Base-by-base conservation (phyloP, 2,888 invertebrate genomes). In the Liopterus haemorrhoidalis region DNA sequence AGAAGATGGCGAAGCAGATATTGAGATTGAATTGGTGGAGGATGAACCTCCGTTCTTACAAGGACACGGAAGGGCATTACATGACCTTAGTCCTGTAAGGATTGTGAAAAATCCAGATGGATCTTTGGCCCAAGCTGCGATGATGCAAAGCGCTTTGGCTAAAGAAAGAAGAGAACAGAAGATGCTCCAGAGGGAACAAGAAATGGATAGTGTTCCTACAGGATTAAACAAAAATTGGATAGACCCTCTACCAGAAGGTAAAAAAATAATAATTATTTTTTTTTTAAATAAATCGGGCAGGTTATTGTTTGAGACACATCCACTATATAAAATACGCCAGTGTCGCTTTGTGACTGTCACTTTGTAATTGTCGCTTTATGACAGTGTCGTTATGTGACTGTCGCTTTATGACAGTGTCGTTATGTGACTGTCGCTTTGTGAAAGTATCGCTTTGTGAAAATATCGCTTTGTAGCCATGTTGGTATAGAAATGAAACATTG, bases 101-200 rank as follows among this genome's bases (percentile, higher is more conserved):
- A 96, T 97, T 53, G 93, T 97, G 0, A 96, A 96, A 72, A 99
- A 99, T 74, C 99, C 99, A 0, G 99, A 99, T 66, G 99, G 99
- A 0, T 96, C 96, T 0, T 69, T 99, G 15, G 97, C 97, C 0
- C 99, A 99, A 67, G 95, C 99, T 0, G 99, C 99, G 0, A 95
- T 99, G 92, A 99, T 95, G 95, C 99, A 99, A 67, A 91, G 90
- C 8, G 99, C 99, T 0, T 66, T 99, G 30, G 90, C 97, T 0
- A 99, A 99, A 62, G 99, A 99, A 65, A 74, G 99, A 39, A 72
- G 97, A 31, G 99, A 99, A 65, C 82, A 89, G 59, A 97, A 99
- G 69, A 92, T 93, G 90, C 69, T 90, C n/a, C 92, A 92, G 57
- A 69, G 95, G 18, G 94, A 95, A 62, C 84, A 89, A 54, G 94